A percentile compares a stretch with the other conserved stretches of the same genome.
Conservation (phyloP, 2,797 vertebrate genomes). For the Gastrophryne carolinensis region DNA sequence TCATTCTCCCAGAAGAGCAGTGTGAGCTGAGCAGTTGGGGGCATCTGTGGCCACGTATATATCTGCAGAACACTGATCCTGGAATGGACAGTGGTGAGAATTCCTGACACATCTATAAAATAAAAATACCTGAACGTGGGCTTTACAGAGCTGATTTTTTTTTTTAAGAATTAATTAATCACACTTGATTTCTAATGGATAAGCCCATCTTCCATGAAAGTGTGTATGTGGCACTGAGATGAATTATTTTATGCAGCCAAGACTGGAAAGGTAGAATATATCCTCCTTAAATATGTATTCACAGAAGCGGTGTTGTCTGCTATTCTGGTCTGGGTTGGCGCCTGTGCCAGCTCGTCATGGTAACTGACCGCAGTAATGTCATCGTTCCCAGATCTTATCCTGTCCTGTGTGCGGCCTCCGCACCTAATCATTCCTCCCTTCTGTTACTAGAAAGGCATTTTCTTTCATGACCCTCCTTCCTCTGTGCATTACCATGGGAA, state of each 20-base stretch:
- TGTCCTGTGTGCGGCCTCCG: not conserved
- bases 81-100: too few species aligned
- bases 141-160: too few species aligned
- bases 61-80: too few species aligned
- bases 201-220: too few species aligned
- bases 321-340: constrained; percentile 24
- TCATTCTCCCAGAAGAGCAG: too few species aligned
- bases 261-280: constrained; percentile 3
- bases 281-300: constrained; percentile 4
- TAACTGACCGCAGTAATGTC: constrained; percentile 43
- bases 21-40: too few species aligned
- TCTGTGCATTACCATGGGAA: not conserved
- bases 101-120: too few species aligned
- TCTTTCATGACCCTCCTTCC: not conserved
- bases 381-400: constrained; percentile 16
- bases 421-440: not conserved
- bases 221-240: not conserved
- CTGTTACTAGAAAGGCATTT: not conserved
- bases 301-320: constrained; percentile 38
- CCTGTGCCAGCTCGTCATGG: constrained; percentile 33
- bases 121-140: too few species aligned
- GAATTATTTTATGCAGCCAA: not conserved
- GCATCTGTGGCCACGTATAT: too few species aligned
- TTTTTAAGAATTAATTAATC: too few species aligned
- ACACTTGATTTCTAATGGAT: too few species aligned